Conservation (phyloP, 2,113 vertebrate species). For the Polypterus senegalus region DNA sequence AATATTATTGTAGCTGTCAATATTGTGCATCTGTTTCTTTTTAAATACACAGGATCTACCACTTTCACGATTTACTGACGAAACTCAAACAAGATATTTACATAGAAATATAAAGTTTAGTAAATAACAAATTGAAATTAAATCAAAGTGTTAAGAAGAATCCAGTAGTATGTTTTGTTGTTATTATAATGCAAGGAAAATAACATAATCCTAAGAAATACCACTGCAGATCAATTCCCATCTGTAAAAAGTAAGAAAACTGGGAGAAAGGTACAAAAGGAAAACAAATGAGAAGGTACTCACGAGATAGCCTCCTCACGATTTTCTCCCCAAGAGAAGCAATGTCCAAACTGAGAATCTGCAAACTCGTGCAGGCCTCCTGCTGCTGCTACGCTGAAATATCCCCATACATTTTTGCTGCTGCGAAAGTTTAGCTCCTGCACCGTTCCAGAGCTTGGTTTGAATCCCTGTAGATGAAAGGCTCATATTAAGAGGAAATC, state of each 20-base stretch:
- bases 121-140: too few species aligned
- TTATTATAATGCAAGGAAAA: too few species aligned
- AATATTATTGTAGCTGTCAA: too few species aligned
- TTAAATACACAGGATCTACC: too few species aligned
- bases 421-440: constrained; percentile 97
- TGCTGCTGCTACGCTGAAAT: constrained; percentile 95
- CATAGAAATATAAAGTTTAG: too few species aligned
- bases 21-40: too few species aligned
- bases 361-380: constrained; percentile 96
- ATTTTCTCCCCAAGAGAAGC: constrained; percentile 98
- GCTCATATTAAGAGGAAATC: constrained; percentile 8
- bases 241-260: not conserved
- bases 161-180: too few species aligned
- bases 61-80: too few species aligned
- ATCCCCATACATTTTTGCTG: constrained; percentile 97
- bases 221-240: too few species aligned
- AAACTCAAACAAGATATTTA: too few species aligned
- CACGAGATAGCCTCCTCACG: constrained; percentile 97
- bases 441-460: constrained; percentile 93
- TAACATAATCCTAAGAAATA: too few species aligned
- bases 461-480: constrained; percentile 70
- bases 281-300: constrained; percentile 34
- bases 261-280: not conserved
- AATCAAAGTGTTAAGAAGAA: too few species aligned
- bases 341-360: constrained; percentile 95